phyloP scores from a whole-genome alignment of 2,888 invertebrate genomes.

The Bombyx huttoni region DNA sequence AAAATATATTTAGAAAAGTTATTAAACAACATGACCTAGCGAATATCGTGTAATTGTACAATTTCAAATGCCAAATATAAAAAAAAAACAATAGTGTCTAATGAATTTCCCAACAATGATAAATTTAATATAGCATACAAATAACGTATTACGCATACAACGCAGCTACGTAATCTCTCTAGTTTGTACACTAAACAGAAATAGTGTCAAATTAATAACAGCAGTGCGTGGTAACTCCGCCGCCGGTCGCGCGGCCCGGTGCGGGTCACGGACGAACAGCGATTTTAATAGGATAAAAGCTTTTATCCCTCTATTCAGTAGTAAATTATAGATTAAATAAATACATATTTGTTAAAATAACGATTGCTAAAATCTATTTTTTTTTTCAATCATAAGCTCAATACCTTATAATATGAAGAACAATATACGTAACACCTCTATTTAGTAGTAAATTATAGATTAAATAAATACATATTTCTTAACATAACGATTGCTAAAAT shows the following conservation, averaged over 20 bases:
- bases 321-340: neutral
- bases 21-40: too few species aligned
- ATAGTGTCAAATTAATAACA: conserved; percentile 29
- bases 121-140: neutral
- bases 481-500: too few species aligned
- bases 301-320: neutral
- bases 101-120: neutral
- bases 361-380: too few species aligned
- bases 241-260: conserved; percentile 6
- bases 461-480: neutral
- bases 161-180: neutral
- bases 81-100: too few species aligned
- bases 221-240: conserved; percentile 12
- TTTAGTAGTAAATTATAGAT: neutral
- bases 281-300: neutral
- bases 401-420: too few species aligned
- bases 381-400: too few species aligned
- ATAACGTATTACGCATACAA: neutral
- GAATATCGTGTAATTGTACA: too few species aligned
- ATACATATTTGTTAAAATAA: too few species aligned
- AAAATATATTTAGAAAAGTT: too few species aligned
- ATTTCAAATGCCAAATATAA: too few species aligned
- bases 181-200: conserved; percentile 11
- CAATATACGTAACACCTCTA: too few species aligned
- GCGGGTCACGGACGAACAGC: conserved; percentile 6